Base-by-base conservation (phyloP, 1,140 invertebrate genomes). In the Lepidostoma basale region DNA sequence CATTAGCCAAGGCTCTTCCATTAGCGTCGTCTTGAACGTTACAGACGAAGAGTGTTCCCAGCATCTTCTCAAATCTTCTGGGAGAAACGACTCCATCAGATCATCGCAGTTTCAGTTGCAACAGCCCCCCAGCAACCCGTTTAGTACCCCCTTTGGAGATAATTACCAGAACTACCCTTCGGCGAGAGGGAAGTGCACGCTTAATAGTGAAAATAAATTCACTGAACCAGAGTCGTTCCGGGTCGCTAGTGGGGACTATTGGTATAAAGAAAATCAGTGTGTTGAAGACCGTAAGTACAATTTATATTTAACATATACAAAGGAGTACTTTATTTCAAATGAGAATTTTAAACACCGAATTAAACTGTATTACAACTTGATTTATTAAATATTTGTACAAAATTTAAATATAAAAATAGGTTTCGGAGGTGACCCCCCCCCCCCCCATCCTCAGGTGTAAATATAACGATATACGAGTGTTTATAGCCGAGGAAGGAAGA, bases 241-340 rank as follows among this genome's bases (percentile, higher is more conserved):
- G 25, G 85, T 86, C 0, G 86, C 86, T 4, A 86, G 85, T 66
- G 85, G 83, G 64, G 83, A 87, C 56, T 87, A 86, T 25, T 83
- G 87, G 70, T 89, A 89, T 70, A 83, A 88, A 62, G 88, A 88
- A 74, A 88, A 88, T 76, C 86, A 88, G 73, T 88, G 88, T 72
- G 73, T 80, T 10, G 81, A 82, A 75, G 80, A 83, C 60, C 81
- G 82, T 83, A 63, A 81, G 81, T 81, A 73, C 18, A 36, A 36
- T 39, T n/a, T n/a, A n/a, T n/a, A n/a, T n/a, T n/a, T n/a, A n/a
- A n/a, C n/a, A n/a, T n/a, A n/a, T n/a, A n/a, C n/a, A n/a, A n/a
- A n/a, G n/a, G n/a, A n/a, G n/a, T n/a, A n/a, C n/a, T n/a, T n/a
- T n/a, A n/a, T n/a, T n/a, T n/a, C n/a, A n/a, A n/a, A n/a, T n/a